phyloP scores from a whole-genome alignment of 2,797 vertebrate species.

The Sebastes iracundus region DNA sequence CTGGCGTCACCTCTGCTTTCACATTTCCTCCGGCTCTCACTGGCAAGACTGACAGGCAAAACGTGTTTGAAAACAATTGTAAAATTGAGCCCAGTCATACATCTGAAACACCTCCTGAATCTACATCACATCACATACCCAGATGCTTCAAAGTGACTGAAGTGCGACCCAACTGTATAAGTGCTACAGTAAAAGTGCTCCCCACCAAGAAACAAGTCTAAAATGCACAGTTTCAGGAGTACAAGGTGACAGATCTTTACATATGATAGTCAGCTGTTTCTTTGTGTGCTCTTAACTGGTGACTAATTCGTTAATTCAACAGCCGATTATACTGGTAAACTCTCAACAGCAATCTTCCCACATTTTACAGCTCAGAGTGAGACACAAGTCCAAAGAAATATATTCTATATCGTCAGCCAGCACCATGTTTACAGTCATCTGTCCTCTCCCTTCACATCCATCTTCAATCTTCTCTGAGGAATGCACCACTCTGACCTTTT shows the following conservation, averaged over 20 bases:
- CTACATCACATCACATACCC: not conserved
- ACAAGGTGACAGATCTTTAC: not conserved
- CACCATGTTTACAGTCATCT: slow-evolving; percentile 55
- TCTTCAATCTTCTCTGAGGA: slow-evolving; percentile 63
- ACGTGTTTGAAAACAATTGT: not conserved
- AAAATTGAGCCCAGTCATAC: not conserved
- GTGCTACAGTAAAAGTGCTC: not conserved
- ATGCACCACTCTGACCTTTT: slow-evolving; percentile 69
- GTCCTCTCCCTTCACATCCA: slow-evolving; percentile 55
- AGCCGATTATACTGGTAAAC: not conserved
- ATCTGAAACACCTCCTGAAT: not conserved
- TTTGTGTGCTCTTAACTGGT: not conserved
- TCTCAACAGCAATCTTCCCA: not conserved
- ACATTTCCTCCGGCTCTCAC: not conserved
- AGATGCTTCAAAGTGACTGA: not conserved
- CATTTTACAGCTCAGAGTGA: slow-evolving; percentile 17
- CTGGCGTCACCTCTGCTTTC: not conserved
- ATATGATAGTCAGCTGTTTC: not conserved
- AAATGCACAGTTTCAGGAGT: not conserved
- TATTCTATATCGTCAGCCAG: slow-evolving; percentile 11
- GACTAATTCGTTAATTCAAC: not conserved
- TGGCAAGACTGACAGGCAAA: not conserved
- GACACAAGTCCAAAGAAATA: slow-evolving; percentile 13
- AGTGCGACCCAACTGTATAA: not conserved
- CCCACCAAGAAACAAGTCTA: not conserved